phyloP scores from a whole-genome alignment of 1,140 invertebrate species.

The Cyphomyrmex costatus region DNA sequence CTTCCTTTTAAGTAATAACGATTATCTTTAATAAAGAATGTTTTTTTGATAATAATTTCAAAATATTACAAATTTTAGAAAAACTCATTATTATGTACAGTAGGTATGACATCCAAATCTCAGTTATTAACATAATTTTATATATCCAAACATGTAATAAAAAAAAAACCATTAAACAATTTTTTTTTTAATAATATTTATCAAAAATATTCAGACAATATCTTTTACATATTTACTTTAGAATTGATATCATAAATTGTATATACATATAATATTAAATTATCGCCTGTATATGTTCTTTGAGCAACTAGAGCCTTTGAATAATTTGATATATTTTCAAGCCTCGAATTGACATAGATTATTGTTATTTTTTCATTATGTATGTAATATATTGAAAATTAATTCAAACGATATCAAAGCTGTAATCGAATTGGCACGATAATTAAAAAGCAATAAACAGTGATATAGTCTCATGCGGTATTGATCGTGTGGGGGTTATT shows the following conservation, averaged over 20 bases:
- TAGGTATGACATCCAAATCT: background rate
- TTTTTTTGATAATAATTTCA: too few relatives aligned
- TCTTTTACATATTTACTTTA: background rate
- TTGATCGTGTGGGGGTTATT: constrained; percentile 24
- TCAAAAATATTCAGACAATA: background rate
- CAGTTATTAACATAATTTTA: background rate
- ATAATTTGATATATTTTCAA: background rate
- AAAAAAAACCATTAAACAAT: background rate
- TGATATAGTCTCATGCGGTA: background rate
- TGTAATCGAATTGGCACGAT: background rate
- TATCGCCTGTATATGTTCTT: background rate
- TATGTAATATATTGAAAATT: background rate
- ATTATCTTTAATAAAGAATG: too few relatives aligned
- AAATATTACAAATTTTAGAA: too few relatives aligned
- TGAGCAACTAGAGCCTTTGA: background rate
- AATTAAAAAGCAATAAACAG: constrained; percentile 47
- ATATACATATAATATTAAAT: background rate
- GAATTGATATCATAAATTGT: background rate
- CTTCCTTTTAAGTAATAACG: too few relatives aligned
- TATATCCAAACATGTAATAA: background rate
- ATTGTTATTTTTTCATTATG: background rate
- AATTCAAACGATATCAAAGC: background rate
- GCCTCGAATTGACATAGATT: background rate
- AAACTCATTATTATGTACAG: too few relatives aligned
- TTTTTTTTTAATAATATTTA: constrained; percentile 17